phyloP scores from a whole-genome alignment of 2,797 vertebrate genomes.

The Mus minutoides region DNA sequence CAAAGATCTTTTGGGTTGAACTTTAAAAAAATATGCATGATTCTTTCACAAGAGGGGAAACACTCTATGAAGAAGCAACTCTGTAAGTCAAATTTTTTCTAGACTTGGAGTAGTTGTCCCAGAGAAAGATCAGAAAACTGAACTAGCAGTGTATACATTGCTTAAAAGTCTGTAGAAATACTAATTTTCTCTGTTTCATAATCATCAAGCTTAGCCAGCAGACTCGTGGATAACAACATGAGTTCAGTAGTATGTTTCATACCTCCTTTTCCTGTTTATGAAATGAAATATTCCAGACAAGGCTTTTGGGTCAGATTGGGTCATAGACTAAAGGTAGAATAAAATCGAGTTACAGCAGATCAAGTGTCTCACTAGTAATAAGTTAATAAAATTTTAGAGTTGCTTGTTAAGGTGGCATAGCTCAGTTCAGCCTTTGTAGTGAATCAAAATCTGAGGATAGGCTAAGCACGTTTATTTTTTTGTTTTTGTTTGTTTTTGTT shows the following conservation, averaged over 20 bases:
- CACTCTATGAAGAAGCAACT: not conserved
- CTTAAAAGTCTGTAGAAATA: not conserved
- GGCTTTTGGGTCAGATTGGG: not conserved
- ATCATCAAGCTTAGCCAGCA: not conserved
- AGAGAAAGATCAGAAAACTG: not conserved
- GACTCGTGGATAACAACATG: not conserved
- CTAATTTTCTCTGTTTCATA: not conserved
- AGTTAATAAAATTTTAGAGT: slow-evolving; percentile 22
- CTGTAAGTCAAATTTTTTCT: not conserved
- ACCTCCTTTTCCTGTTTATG: not conserved
- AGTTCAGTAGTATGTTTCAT: not conserved
- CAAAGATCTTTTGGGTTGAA: not conserved
- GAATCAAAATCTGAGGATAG: not conserved
- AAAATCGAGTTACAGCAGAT: not conserved
- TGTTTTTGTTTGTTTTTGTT: too few species aligned
- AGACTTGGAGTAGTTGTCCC: not conserved
- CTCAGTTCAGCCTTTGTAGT: not conserved
- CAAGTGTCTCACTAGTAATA: not conserved
- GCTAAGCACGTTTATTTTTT: not conserved
- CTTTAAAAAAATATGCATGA: not conserved
- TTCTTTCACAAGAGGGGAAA: not conserved
- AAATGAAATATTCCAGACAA: not conserved
- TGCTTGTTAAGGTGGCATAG: not conserved
- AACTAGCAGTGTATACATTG: not conserved
- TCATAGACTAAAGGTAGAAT: not conserved